phyloP scores from a whole-genome alignment of 2,797 vertebrate species.

The Chrosomus eos region DNA sequence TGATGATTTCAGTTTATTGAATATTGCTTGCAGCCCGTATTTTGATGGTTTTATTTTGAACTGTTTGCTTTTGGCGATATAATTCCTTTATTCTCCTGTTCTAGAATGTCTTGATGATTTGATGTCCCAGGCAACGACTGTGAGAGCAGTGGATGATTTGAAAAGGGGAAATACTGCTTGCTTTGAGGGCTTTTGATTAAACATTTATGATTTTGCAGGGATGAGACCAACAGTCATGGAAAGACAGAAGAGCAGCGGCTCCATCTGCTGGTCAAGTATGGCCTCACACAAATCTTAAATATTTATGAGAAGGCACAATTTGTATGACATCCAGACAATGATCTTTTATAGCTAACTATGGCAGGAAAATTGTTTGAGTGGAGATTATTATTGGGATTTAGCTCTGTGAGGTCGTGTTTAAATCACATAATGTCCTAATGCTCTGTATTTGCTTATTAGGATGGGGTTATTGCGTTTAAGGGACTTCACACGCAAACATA shows the following conservation, averaged over 20 bases:
- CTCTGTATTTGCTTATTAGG: constrained; percentile 44
- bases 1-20: neutral
- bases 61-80: neutral
- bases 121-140: neutral
- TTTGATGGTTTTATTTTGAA: neutral
- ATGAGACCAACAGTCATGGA: neutral
- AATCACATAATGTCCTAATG: constrained; percentile 27
- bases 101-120: constrained; percentile 17
- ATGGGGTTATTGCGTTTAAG: constrained; percentile 36
- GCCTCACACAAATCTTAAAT: neutral
- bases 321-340: constrained; percentile 45
- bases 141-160: neutral
- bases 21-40: neutral
- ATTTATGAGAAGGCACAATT: constrained; percentile 51
- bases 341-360: constrained; percentile 35
- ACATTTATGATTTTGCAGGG: neutral
- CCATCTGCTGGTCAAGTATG: constrained; percentile 43
- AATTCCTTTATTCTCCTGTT: neutral
- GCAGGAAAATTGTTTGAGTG: constrained; percentile 37
- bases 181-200: neutral
- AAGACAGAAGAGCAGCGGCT: constrained; percentile 25
- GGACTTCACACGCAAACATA: constrained; percentile 44
- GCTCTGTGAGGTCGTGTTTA: constrained; percentile 31
- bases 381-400: constrained; percentile 46
- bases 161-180: constrained; percentile 5